Conservation (phyloP, 2,113 vertebrate species). For the Perca schrenkii region DNA sequence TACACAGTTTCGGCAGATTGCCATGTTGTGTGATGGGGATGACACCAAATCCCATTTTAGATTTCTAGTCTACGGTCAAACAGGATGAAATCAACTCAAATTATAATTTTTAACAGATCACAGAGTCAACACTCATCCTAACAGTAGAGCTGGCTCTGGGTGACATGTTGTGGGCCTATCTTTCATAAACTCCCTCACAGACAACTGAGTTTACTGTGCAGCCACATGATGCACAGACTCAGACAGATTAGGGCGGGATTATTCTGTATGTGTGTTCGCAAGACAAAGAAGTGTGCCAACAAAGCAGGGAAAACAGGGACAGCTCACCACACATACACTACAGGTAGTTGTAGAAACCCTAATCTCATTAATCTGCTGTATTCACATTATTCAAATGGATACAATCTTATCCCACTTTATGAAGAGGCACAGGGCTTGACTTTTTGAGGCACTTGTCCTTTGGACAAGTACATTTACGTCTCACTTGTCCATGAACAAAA, state of each 20-base stretch:
- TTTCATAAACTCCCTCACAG: neutral
- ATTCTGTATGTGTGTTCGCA: neutral
- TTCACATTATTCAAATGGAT: neutral
- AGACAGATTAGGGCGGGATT: slow-evolving; percentile 21
- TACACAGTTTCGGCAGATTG: neutral
- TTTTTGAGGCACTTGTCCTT: too few species aligned
- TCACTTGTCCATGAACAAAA: too few species aligned
- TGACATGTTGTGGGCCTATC: neutral
- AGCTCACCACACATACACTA: slow-evolving; percentile 3
- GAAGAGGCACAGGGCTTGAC: too few species aligned
- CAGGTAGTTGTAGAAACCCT: neutral
- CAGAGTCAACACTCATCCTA: too few species aligned
- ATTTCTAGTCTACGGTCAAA: neutral
- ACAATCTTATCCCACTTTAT: neutral
- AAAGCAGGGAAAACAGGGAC: neutral
- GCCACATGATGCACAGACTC: neutral
- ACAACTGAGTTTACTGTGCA: neutral
- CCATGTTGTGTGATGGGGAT: neutral
- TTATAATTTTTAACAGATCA: neutral
- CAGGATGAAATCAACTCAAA: slow-evolving; percentile 9
- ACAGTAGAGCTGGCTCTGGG: too few species aligned
- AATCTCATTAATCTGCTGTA: slow-evolving; percentile 1
- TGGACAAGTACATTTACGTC: too few species aligned
- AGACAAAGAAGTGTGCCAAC: slow-evolving; percentile 17
- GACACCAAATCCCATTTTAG: too few species aligned